A percentile compares a stretch with the other conserved stretches of the same genome.
Conservation (phyloP, 2,797 vertebrate species). For the Cyprinella venusta region DNA sequence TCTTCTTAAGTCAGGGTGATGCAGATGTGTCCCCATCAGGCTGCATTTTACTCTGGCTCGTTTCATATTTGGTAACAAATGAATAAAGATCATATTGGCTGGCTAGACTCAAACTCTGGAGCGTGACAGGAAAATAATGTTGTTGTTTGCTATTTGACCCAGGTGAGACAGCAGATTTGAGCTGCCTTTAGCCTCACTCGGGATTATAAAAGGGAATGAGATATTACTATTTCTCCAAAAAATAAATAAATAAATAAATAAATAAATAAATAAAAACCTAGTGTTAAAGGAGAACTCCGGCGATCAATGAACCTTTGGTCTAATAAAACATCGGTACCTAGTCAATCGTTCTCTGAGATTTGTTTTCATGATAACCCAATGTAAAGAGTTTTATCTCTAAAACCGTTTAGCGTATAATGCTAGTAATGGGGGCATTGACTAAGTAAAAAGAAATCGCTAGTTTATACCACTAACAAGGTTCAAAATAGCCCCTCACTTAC, state of each 20-base stretch:
- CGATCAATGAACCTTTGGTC: too few relatives aligned
- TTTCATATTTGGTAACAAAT: conserved; percentile 49
- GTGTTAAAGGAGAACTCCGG: too few relatives aligned
- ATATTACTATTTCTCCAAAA: conserved; percentile 57
- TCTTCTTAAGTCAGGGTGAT: conserved; percentile 26
- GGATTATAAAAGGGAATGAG: conserved; percentile 38
- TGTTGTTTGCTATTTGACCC: conserved; percentile 54
- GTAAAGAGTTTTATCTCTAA: too few relatives aligned
- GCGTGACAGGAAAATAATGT: conserved; percentile 56
- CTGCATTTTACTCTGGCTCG: conserved; percentile 52
- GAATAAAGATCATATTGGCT: conserved; percentile 48
- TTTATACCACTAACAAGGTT: too few relatives aligned
- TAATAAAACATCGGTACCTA: too few relatives aligned
- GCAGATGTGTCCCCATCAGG: conserved; percentile 46
- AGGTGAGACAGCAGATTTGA: conserved; percentile 28
- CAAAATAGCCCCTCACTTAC: too few relatives aligned
- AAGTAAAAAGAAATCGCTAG: too few relatives aligned
- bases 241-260: conserved; percentile 68
- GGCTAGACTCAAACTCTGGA: conserved; percentile 51
- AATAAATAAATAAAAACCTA: conserved; percentile 72
- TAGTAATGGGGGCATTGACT: too few relatives aligned
- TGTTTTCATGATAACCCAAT: too few relatives aligned
- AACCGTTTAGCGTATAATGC: too few relatives aligned
- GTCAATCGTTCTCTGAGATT: too few relatives aligned
- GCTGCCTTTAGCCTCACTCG: conserved; percentile 43